Base-by-base conservation (phyloP, 2,888 invertebrate genomes). In the Clivina fossor region DNA sequence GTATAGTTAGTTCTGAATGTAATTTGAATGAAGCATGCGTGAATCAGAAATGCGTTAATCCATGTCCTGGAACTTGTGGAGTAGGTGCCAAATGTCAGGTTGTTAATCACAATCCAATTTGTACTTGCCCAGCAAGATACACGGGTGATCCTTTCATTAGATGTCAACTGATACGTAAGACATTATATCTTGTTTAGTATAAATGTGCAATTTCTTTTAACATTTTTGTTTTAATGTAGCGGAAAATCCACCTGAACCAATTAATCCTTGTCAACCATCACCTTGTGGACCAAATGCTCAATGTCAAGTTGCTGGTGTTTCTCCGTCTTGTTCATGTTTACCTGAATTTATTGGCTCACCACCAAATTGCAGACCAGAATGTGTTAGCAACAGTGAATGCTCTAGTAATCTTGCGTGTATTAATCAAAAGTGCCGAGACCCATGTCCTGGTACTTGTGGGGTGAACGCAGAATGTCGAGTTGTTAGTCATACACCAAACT, bases 401-500 rank as follows among this genome's bases (percentile, higher is more conserved):
- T 64, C 82, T 1, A 80, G 80, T 62, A 81, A 84, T 63, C 74
- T 80, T 68, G 86, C 88, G 35, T 90, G 90, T 67, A 77, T 86
- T 3, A 84, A 83, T 66, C 80, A 84, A 64, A 86, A 85, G 75
- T 90, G 90, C 69, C 80, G 78, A 69, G 84, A 85, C 68, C 88
- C 88, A 4, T 89, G 90, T 66, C 77, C 80, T 43, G 80, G 82
- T 56, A 80, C 85, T 2, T 91, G 91, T 68, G 89, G 88, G 30
- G 69, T 73, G 32, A 84, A 83, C 69, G 86, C 90, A 9, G 79
- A 83, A 61, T 90, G 90, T 65, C 80, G 82, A 57, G 87, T 88
- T 3, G 80, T 86, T 2, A 88, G 88, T 65, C 89, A 89, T 64
- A 82, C 84, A 9, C 85, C 88, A 5, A 83, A 85, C 77, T 92